Evolutionary conservation across 2,113 vertebrate species (phyloP).

Genomic region (Eubucco bourcierii): DNA sequence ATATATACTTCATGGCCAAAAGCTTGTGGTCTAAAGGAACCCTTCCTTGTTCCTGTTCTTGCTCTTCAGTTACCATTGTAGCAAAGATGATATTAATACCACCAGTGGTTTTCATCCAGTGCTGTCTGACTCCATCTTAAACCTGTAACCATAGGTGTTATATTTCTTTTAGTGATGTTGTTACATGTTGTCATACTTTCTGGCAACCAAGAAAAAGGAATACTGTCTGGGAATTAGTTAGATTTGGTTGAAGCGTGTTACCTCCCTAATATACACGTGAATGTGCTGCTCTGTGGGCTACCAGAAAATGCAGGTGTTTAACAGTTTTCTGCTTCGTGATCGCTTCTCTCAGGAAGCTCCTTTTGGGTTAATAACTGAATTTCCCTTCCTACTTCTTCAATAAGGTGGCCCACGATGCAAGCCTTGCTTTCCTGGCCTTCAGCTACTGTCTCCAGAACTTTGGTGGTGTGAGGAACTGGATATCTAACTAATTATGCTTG

Average conservation of each 20-base stretch:
- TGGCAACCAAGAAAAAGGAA: background rate
- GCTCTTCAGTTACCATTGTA: background rate
- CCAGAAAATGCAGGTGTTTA: background rate
- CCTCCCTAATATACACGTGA: background rate
- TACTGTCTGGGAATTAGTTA: background rate
- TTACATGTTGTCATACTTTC: background rate
- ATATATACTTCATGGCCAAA: background rate
- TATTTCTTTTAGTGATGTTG: background rate
- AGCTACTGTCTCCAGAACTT: slow-evolving; percentile 63
- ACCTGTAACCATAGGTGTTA: background rate
- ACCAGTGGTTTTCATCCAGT: background rate
- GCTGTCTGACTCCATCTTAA: background rate
- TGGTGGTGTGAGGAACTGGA: slow-evolving; percentile 61
- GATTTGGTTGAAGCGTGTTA: background rate
- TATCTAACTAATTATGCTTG: slow-evolving; percentile 25
- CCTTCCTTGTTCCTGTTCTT: background rate
- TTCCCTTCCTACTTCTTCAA: slow-evolving; percentile 62
- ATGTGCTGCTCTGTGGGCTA: background rate
- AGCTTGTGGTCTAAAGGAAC: background rate
- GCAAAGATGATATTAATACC: background rate
- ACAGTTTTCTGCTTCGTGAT: background rate
- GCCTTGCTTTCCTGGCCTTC: slow-evolving; percentile 60
- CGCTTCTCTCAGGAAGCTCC: background rate
- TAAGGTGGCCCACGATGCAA: slow-evolving; percentile 52
- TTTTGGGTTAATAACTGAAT: slow-evolving; percentile 33